These are phyloP conservation scores for Alectoris magna DNA, from an alignment of 2,797 vertebrate species.

Conservation along the genomic window DNA sequence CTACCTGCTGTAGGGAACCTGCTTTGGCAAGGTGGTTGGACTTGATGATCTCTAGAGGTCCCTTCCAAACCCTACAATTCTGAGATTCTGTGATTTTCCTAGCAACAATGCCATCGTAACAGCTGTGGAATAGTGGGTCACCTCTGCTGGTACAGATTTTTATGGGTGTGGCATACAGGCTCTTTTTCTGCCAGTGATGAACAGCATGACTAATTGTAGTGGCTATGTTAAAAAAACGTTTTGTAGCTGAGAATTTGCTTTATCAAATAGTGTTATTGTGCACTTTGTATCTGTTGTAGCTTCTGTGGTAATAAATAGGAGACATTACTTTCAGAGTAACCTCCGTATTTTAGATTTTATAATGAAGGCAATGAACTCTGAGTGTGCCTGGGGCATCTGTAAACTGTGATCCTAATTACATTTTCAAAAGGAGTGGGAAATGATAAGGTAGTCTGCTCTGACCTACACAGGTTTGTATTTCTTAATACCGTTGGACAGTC, in stretches of 20 bases:
- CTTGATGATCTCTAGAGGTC: too few species aligned
- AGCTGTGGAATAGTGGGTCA: not conserved
- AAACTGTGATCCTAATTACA: not conserved
- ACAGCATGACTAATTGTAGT: not conserved
- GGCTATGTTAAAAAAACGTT: not conserved
- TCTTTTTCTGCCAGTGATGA: not conserved
- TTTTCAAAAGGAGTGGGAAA: not conserved
- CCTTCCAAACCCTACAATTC: too few species aligned
- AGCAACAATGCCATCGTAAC: not conserved
- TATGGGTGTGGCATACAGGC: not conserved
- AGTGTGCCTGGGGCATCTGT: not conserved
- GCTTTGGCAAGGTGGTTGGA: too few species aligned
- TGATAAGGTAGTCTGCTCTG: not conserved
- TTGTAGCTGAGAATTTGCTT: not conserved
- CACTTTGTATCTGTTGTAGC: not conserved
- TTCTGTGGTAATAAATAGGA: not conserved
- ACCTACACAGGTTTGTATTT: not conserved
- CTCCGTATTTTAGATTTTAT: not conserved
- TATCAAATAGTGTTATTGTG: not conserved
- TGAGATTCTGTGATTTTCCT: not conserved
- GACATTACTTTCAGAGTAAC: not conserved
- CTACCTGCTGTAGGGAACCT: too few species aligned
- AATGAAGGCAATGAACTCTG: not conserved
- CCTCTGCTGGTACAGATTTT: not conserved
- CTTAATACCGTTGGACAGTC: not conserved